phyloP scores from a whole-genome alignment of 2,113 vertebrate genomes.

The Barnardius zonarius region DNA sequence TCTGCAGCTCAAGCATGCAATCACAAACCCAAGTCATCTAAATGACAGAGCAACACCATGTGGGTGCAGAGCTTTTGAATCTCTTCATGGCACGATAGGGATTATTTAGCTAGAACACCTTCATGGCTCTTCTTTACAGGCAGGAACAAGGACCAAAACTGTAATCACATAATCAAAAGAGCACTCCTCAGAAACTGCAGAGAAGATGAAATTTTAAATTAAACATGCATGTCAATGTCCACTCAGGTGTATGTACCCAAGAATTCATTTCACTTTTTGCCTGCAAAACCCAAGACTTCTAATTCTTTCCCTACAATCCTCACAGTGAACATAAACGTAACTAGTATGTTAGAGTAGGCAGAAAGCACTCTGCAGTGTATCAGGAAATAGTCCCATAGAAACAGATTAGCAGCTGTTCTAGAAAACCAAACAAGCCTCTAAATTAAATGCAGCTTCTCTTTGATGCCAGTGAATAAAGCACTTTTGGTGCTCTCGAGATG shows the following conservation, averaged over 20 bases:
- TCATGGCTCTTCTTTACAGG: background rate
- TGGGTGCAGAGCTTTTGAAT: background rate
- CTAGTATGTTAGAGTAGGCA: background rate
- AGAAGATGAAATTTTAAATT: background rate
- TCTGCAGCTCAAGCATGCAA: background rate
- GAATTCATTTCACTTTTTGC: background rate
- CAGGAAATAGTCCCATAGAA: background rate
- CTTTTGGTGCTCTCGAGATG: background rate
- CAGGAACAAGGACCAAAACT: background rate
- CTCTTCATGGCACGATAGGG: background rate
- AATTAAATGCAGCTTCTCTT: conserved; percentile 9
- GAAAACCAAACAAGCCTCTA: background rate
- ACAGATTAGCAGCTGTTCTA: background rate
- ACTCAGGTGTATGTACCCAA: background rate
- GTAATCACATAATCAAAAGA: background rate
- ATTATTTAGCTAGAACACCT: background rate
- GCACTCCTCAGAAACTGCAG: background rate
- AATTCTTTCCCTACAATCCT: background rate
- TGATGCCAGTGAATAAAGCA: background rate
- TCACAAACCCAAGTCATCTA: background rate
- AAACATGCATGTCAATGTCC: background rate
- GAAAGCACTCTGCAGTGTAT: background rate
- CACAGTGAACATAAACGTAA: background rate
- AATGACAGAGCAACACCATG: background rate
- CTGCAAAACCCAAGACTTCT: background rate